Evolutionary conservation across 1,140 invertebrate species (phyloP).

Genomic region (Aphaenogaster floridana): DNA sequence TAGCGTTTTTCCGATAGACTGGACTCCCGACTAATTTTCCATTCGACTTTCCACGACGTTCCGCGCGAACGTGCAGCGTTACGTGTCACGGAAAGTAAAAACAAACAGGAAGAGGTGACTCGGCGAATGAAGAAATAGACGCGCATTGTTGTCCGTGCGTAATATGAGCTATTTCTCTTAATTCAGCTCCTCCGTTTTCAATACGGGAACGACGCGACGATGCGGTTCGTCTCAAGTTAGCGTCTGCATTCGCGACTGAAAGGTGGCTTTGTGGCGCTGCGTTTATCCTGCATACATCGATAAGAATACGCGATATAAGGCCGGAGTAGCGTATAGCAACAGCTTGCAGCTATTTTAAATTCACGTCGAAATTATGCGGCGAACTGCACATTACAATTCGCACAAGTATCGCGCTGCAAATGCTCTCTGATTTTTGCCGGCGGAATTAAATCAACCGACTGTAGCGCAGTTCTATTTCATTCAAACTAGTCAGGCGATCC

Average conservation of each 20-base stretch:
- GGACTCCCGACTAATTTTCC: background rate
- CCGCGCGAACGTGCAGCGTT: conserved; percentile 1
- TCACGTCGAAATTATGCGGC: conserved; percentile 8
- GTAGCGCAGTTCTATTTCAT: background rate
- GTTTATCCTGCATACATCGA: background rate
- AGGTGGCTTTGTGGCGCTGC: background rate
- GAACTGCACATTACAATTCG: background rate
- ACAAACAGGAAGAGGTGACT: conserved; percentile 10
- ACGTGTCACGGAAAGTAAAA: background rate
- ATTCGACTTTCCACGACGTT: conserved; percentile 20
- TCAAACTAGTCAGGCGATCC: background rate
- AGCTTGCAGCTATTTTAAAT: conserved; percentile 10
- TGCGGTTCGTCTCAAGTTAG: background rate
- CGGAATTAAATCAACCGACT: background rate
- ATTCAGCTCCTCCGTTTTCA: background rate
- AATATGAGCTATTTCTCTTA: background rate
- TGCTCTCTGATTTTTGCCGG: background rate
- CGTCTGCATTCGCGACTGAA: background rate
- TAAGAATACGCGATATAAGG: background rate
- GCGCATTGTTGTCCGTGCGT: background rate
- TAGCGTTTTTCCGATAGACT: conserved; percentile 2
- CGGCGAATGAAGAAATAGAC: background rate
- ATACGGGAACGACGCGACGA: background rate
- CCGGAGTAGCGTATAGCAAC: background rate
- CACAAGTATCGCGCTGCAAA: background rate